These are phyloP conservation scores for Pipistrellus nathusii DNA, from an alignment of 2,797 vertebrate genomes.

Conservation along the genomic window DNA sequence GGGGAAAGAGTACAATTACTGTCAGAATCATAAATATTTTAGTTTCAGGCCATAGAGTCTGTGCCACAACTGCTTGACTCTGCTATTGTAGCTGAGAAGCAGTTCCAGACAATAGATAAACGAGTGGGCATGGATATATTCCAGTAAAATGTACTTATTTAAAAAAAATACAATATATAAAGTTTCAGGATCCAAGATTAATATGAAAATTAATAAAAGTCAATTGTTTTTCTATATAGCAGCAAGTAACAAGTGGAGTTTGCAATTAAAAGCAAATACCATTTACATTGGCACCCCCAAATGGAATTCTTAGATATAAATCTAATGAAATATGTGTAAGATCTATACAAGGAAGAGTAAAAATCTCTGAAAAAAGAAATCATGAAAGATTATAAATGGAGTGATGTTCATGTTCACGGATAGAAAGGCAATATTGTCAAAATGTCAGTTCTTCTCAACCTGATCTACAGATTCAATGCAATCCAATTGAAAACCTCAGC, in stretches of 20 bases:
- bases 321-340: background rate
- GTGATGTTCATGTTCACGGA: background rate
- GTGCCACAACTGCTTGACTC: background rate
- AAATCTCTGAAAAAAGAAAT: background rate
- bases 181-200: background rate
- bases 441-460: background rate
- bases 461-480: background rate
- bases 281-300: background rate
- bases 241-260: background rate
- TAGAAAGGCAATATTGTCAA: background rate
- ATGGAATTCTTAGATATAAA: background rate
- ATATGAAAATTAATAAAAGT: background rate
- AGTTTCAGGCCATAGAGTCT: background rate
- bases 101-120: background rate
- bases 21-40: slow-evolving; percentile 36
- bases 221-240: background rate
- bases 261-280: background rate
- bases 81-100: background rate
- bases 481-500: background rate
- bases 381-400: background rate
- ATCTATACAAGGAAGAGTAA: background rate
- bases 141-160: background rate
- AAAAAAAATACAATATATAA: background rate
- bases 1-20: background rate
- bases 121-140: background rate